Evolutionary conservation across 2,113 vertebrate species (phyloP).

Genomic region (Lepus timidus): DNA sequence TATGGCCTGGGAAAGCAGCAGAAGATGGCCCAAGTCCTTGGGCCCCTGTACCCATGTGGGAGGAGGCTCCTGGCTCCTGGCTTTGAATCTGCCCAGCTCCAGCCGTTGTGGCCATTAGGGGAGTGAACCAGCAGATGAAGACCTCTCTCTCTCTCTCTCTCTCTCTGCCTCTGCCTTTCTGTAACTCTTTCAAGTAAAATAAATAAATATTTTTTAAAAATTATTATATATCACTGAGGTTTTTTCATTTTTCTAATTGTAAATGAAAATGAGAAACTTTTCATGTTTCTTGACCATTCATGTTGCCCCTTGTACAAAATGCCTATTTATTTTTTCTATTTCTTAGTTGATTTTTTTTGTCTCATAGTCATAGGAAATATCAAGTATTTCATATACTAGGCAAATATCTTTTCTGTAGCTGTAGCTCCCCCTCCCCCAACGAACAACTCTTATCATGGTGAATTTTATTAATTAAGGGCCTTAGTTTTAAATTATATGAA

Average conservation of each 20-base stretch:
- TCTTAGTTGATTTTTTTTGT: background rate
- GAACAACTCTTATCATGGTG: background rate
- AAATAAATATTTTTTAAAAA: no score
- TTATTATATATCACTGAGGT: background rate
- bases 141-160: no score
- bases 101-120: no score
- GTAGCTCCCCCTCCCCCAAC: background rate
- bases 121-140: no score
- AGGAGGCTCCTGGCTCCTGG: no score
- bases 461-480: background rate
- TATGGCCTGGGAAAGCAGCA: no score
- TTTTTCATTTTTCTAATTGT: slow-evolving; percentile 3
- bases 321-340: background rate
- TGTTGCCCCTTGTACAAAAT: background rate
- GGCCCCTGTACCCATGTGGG: no score
- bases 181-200: no score
- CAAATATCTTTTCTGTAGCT: background rate
- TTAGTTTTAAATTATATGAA: background rate
- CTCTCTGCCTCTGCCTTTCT: no score
- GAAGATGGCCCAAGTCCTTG: no score
- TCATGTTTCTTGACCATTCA: background rate
- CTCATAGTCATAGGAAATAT: background rate
- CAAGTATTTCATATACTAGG: slow-evolving; percentile 19
- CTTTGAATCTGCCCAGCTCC: no score
- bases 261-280: background rate